Base-by-base conservation (phyloP, 2,888 invertebrate genomes). In the Oxystoma pomonae region DNA sequence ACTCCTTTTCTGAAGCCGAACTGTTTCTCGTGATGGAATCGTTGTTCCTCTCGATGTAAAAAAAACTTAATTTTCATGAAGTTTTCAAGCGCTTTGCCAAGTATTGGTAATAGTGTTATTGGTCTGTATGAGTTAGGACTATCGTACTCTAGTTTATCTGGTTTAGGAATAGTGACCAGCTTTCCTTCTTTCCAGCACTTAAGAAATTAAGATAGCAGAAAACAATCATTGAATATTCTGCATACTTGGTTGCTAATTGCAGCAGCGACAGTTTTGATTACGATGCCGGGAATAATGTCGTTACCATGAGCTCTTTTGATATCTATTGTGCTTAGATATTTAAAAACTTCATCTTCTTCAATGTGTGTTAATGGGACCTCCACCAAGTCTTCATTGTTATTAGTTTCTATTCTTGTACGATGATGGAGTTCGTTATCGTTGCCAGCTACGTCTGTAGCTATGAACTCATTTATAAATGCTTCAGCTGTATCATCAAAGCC, bases 161-260 rank as follows among this genome's bases (percentile, higher is more conserved):
- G 56, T 16, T 56, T 56, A 5, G 56, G 56, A 3, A 56, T 56
- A 19, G 56, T 56, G 19, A 56, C 16, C 16, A 56, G 56, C 2
- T 16, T 12, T 18, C 56, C 56, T 2, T 2, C 19, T 16, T 56
- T 56, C 56, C 56, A 56, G 2, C 2, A 7, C 19, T 20, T 56
- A 5, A 19, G 56, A 19, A 56, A 56, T 7, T 56, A 56, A 12
- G 18, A 16, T 7, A 56, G 16, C 56, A 56, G 7, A 12, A 56
- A 19, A 20, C 56, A 56, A 19, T 56, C 56, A 16, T 19, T 56
- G 16, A 18, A 56, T 2, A 56, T 16, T 20, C 56, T 2, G 5
- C 18, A 16, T 3, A 56, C 2, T 16, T 19, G 20, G 5, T 56
- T 19, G 2, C 18, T 3, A 5, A 56, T 56, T 12, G 20, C 56